These are phyloP conservation scores for Osmerus eperlanus DNA, from an alignment of 2,113 vertebrate genomes.

Conservation along the genomic window DNA sequence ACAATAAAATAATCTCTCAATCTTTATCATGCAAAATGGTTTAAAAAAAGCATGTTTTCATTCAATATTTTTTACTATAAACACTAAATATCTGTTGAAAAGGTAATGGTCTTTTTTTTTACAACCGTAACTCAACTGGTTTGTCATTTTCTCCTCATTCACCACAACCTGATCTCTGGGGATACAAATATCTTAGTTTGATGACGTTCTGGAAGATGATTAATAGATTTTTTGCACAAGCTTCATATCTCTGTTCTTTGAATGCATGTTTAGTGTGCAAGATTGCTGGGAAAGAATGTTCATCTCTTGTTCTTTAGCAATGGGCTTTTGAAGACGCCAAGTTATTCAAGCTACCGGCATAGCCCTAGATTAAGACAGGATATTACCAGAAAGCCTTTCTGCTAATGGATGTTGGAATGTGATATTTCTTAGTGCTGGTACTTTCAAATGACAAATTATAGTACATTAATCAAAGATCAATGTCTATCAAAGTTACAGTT, in stretches of 20 bases:
- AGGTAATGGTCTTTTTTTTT: background rate
- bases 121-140: background rate
- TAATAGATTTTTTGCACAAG: slow-evolving; percentile 24
- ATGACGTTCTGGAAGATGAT: slow-evolving; percentile 33
- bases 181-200: slow-evolving; percentile 18
- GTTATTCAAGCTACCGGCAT: slow-evolving; percentile 42
- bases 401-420: background rate
- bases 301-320: slow-evolving; percentile 13
- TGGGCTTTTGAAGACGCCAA: slow-evolving; percentile 34
- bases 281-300: slow-evolving; percentile 45
- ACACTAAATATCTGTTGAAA: background rate
- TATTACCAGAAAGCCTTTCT: slow-evolving; percentile 39
- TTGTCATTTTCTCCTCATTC: background rate
- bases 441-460: no score
- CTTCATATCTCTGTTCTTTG: slow-evolving; percentile 13
- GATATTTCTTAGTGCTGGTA: no score
- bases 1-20: no score
- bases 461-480: no score
- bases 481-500: no score
- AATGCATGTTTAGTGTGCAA: slow-evolving; percentile 26
- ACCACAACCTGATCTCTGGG: slow-evolving; percentile 5
- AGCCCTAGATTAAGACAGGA: slow-evolving; percentile 34
- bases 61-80: no score
- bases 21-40: no score
- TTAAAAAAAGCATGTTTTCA: no score